A percentile compares a stretch with the other conserved stretches of the same genome.
Evolutionary conservation across 2,888 invertebrate species (phyloP).

Genomic region (Acronicta alni): DNA sequence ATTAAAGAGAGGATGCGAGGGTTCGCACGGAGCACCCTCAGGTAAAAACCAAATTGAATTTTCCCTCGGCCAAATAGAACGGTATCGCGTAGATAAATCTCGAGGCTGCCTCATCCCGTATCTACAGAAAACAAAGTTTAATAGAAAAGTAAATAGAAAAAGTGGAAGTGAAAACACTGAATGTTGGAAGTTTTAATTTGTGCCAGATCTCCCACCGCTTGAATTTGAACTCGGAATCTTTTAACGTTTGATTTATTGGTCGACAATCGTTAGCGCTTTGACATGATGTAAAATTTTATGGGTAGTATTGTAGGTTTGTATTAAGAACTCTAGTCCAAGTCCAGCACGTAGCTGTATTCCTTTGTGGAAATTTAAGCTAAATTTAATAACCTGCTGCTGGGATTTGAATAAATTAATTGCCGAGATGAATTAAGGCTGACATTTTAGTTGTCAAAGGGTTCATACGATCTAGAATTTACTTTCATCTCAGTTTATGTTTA

Average conservation of each 20-base stretch:
- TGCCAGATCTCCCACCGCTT: slow-evolving; percentile 64
- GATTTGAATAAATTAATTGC: slow-evolving; percentile 8
- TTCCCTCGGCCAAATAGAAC: slow-evolving; percentile 83
- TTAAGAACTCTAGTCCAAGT: slow-evolving; percentile 14
- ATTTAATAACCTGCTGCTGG: slow-evolving; percentile 43
- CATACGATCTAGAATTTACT: too few relatives aligned
- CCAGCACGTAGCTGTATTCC: slow-evolving; percentile 16
- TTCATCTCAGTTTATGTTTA: too few relatives aligned
- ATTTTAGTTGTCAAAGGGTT: too few relatives aligned
- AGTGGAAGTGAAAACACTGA: slow-evolving; percentile 79
- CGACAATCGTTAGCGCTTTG: slow-evolving; percentile 29
- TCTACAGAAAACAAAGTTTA: slow-evolving; percentile 85
- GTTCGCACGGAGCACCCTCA: slow-evolving; percentile 81
- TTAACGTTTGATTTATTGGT: slow-evolving; percentile 61
- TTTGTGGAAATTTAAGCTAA: slow-evolving; percentile 35
- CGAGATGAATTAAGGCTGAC: neutral
- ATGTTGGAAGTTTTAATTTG: slow-evolving; percentile 81
- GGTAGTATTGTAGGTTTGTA: neutral
- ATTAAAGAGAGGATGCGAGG: slow-evolving; percentile 79
- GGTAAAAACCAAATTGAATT: slow-evolving; percentile 88
- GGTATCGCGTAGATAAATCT: slow-evolving; percentile 87
- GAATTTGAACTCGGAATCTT: slow-evolving; percentile 56
- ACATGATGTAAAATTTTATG: slow-evolving; percentile 37
- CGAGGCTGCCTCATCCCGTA: slow-evolving; percentile 79
- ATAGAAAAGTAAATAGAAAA: slow-evolving; percentile 87